Evolutionary conservation across 2,797 vertebrate genomes (phyloP).

Genomic region (Rhyacichthys aspro): DNA sequence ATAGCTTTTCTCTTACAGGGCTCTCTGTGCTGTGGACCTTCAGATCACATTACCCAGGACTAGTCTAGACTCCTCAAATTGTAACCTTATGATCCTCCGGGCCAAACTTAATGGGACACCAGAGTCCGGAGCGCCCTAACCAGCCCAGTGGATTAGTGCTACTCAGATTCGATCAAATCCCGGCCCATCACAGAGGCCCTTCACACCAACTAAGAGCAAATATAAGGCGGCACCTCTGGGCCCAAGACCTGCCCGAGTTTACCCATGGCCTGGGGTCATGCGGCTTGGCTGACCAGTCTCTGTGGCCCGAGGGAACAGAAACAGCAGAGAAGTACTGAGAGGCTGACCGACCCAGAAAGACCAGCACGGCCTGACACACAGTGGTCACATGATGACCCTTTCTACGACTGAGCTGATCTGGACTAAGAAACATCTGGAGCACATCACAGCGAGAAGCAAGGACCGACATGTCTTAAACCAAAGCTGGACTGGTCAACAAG

Average conservation of each 20-base stretch:
- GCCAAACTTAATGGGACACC: conserved; percentile 82
- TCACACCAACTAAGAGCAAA: conserved; percentile 75
- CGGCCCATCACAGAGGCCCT: conserved; percentile 52
- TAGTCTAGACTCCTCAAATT: conserved; percentile 73
- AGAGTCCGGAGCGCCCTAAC: conserved; percentile 80
- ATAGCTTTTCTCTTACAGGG: conserved; percentile 48
- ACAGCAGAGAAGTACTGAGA: conserved; percentile 40
- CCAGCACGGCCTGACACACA: conserved; percentile 58
- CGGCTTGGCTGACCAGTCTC: conserved; percentile 54
- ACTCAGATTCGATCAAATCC: conserved; percentile 72
- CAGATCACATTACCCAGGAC: conserved; percentile 67
- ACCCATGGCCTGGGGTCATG: conserved; percentile 69
- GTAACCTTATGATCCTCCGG: conserved; percentile 82
- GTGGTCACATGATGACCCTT: conserved; percentile 54
- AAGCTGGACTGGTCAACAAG: conserved; percentile 7
- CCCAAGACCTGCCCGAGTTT: conserved; percentile 81
- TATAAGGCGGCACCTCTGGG: conserved; percentile 75
- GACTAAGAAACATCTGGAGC: conserved; percentile 68
- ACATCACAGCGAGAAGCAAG: conserved; percentile 29
- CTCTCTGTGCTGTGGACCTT: conserved; percentile 55
- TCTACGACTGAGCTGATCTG: conserved; percentile 36
- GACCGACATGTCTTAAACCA: conserved; percentile 7
- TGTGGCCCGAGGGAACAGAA: conserved; percentile 56
- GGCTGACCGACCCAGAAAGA: conserved; percentile 77
- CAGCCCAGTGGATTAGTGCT: conserved; percentile 79